phyloP scores from a whole-genome alignment of 37 sponge, comb jelly and placozoan genomes.

The Oopsacas minuta region DNA sequence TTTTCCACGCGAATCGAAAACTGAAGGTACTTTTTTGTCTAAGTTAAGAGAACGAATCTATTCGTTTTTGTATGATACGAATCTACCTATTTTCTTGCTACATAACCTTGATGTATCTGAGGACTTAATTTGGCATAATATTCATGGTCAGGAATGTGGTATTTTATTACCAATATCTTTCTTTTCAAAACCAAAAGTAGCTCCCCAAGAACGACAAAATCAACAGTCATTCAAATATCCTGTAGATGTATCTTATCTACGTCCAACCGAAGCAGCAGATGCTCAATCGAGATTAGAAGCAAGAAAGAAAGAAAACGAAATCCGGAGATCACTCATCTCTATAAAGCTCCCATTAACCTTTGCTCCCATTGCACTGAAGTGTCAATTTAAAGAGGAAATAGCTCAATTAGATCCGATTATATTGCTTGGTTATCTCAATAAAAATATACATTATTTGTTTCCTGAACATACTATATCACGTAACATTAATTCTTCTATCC shows the following conservation, averaged over 20 bases:
- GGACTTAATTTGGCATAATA: neutral
- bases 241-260: neutral
- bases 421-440: neutral
- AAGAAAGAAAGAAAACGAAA: neutral
- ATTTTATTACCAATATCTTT: neutral
- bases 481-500: neutral
- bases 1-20: neutral
- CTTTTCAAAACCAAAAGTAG: neutral
- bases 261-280: neutral
- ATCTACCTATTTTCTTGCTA: neutral
- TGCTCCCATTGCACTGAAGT: neutral
- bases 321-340: neutral
- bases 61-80: neutral
- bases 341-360: neutral
- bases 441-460: neutral
- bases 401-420: neutral
- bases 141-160: neutral
- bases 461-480: neutral
- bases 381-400: neutral
- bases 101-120: neutral
- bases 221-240: neutral
- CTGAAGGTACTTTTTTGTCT: neutral
- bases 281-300: neutral
- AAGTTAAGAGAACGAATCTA: neutral
- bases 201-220: neutral